Percentiles rank a stretch among this genome's conserved stretches.
phyloP scores from a whole-genome alignment of 2,797 vertebrate genomes.

The Acrossocheilus wenchowensis region DNA sequence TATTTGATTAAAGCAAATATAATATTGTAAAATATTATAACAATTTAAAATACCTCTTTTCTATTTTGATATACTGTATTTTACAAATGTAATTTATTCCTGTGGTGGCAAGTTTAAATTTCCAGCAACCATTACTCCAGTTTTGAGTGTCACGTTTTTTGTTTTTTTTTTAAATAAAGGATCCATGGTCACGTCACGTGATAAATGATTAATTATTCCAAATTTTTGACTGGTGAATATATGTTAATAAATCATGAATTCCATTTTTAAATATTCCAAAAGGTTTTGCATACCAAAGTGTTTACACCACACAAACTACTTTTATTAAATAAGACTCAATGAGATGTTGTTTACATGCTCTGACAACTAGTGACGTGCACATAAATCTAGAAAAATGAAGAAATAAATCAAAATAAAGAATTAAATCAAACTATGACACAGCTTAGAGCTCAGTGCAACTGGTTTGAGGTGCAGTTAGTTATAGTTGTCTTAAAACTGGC shows the following conservation, averaged over 20 bases:
- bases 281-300: not conserved
- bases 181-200: too few relatives aligned
- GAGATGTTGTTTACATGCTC: not conserved
- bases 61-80: not conserved
- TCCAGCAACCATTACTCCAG: too few relatives aligned
- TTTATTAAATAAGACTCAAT: not conserved
- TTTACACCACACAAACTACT: not conserved
- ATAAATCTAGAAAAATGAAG: constrained; percentile 14
- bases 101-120: too few relatives aligned
- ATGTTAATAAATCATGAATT: not conserved
- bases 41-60: not conserved
- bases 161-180: not conserved
- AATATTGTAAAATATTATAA: not conserved
- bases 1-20: too few relatives aligned
- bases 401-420: constrained; percentile 4
- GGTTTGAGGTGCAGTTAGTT: constrained; percentile 18
- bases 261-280: not conserved
- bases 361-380: not conserved
- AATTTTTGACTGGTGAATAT: not conserved
- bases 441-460: not conserved
- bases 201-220: not conserved
- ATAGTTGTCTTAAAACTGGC: constrained; percentile 14
- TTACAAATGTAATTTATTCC: not conserved
- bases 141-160: too few relatives aligned
- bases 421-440: not conserved